Evolutionary conservation across 2,888 invertebrate species (phyloP).

Genomic region (Drosophila algonquin): DNA sequence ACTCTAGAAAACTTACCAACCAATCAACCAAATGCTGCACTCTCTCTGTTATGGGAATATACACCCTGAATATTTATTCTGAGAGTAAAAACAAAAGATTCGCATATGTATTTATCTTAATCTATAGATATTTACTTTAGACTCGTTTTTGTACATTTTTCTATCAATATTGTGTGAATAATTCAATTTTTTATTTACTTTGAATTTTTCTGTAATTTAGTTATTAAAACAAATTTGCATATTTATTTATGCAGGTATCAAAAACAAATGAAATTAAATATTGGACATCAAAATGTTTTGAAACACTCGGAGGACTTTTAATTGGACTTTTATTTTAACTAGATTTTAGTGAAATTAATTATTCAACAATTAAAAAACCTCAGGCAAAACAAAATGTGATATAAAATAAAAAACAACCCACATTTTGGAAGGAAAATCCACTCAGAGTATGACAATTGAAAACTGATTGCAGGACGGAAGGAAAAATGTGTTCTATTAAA

Average conservation of each 20-base stretch:
- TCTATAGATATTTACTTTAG: neutral
- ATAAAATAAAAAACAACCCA: conserved; percentile 13
- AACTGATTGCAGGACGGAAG: conserved; percentile 57
- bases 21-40: neutral
- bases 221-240: neutral
- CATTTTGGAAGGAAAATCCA: neutral
- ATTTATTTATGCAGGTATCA: neutral
- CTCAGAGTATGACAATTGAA: conserved; percentile 62
- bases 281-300: neutral
- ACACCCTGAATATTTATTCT: neutral
- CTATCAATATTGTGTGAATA: neutral
- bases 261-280: neutral
- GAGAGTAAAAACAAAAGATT: neutral
- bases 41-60: too few species aligned
- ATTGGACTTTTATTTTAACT: neutral
- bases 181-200: neutral
- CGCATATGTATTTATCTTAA: neutral
- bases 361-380: neutral
- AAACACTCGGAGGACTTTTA: conserved; percentile 3
- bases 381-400: neutral
- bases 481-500: conserved; percentile 45
- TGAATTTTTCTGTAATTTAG: neutral
- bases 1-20: neutral
- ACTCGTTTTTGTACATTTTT: neutral
- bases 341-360: neutral